Conservation (phyloP, 2,888 invertebrate genomes). For the Caenorhabditis sp. region DNA sequence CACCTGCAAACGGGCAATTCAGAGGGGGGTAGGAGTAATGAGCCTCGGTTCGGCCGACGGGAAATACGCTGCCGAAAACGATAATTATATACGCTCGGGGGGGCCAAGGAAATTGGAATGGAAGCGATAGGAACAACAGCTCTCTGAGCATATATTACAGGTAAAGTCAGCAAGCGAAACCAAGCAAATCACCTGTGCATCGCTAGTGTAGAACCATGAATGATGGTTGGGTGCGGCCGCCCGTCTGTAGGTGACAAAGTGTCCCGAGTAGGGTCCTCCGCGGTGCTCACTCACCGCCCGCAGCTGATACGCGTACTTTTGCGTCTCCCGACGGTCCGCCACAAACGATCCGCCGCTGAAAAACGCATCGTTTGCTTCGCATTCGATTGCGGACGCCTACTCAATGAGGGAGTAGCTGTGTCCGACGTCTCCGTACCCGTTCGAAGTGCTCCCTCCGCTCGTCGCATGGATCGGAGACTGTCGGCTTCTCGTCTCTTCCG, state of each 20-base stretch:
- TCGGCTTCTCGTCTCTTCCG: constrained; percentile 36
- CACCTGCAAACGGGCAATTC: constrained; percentile 55
- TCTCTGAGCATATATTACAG: too few relatives aligned
- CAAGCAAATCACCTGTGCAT: constrained; percentile 85
- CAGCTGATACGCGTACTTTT: constrained; percentile 84
- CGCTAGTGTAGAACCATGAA: constrained; percentile 91
- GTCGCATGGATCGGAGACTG: constrained; percentile 34
- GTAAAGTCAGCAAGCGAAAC: too few relatives aligned
- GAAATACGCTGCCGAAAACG: not conserved
- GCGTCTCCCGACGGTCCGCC: constrained; percentile 58
- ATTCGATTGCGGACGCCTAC: constrained; percentile 23
- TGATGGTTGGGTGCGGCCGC: constrained; percentile 72
- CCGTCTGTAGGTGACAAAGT: constrained; percentile 93
- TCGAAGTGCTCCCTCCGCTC: too few relatives aligned
- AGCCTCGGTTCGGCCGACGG: not conserved
- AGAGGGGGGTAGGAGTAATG: not conserved
- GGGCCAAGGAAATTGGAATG: too few relatives aligned
- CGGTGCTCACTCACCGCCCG: constrained; percentile 91
- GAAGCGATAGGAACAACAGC: too few relatives aligned
- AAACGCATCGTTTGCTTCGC: not conserved
- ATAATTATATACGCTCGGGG: too few relatives aligned
- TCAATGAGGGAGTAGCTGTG: constrained; percentile 50
- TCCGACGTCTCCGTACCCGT: constrained; percentile 41
- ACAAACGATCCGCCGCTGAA: constrained; percentile 69
- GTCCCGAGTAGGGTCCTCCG: constrained; percentile 91